Conservation (phyloP, 2,113 vertebrate genomes). For the Australoheros scitulus region DNA sequence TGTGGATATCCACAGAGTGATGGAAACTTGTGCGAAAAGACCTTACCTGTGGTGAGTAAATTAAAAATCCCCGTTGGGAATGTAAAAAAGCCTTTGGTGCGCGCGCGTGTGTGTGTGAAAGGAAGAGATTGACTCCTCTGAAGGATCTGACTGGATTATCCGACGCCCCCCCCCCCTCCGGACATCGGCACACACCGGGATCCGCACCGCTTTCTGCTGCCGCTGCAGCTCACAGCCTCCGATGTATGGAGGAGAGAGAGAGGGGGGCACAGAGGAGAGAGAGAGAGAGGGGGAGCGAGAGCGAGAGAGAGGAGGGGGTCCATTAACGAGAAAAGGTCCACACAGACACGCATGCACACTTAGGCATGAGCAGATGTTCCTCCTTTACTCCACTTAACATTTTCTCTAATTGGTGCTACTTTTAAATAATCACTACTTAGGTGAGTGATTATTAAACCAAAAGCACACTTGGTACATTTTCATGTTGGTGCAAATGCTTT, state of each 20-base stretch:
- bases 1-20: not conserved
- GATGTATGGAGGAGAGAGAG: conserved; percentile 48
- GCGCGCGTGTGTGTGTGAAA: not conserved
- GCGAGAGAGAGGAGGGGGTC: not conserved
- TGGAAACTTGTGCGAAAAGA: conserved; percentile 49
- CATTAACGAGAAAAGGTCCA: conserved; percentile 31
- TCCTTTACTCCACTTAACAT: not conserved
- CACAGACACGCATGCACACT: not conserved
- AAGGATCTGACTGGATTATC: conserved; percentile 37
- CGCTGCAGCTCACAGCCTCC: conserved; percentile 63
- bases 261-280: not conserved
- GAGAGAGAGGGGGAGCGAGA: not conserved
- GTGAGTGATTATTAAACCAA: not conserved
- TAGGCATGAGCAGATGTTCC: conserved; percentile 26
- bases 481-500: not conserved
- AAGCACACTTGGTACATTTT: not conserved
- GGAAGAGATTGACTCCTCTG: conserved; percentile 23
- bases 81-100: not conserved
- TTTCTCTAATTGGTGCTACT: not conserved
- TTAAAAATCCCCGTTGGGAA: not conserved
- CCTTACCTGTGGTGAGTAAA: conserved; percentile 54
- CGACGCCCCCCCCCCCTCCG: conserved; percentile 10
- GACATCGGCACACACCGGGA: conserved; percentile 45
- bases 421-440: conserved; percentile 10
- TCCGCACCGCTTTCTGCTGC: conserved; percentile 58